Evolutionary conservation across 2,797 vertebrate genomes (phyloP), one percentile per base, ranked within the genome.

Genomic region (Acanthurus leucopareius): DNA sequence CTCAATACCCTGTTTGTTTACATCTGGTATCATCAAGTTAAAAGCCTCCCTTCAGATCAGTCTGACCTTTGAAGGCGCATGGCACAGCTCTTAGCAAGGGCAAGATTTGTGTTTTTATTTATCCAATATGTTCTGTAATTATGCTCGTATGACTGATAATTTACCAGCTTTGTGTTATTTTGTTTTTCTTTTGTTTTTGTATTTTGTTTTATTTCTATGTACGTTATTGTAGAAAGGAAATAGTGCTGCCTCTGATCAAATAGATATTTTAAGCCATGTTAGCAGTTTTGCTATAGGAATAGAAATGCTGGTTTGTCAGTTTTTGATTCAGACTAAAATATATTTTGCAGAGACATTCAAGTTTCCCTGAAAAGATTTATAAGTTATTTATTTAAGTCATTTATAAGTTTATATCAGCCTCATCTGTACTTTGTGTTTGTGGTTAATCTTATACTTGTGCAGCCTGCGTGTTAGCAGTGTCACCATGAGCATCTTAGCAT

Each of bases 61-160:
- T 25, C 28, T 88, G 83, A 90, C 80, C 76, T 88, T 88, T 88
- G 71, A 88, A 86, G 82, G 57, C 65, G 70, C 73, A 77, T 48
- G 59, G 79, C 60, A 53, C 65, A 51, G 56, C 87, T 83, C 60
- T 72, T 59, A 77, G 71, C 63, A 7, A 28, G 44, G 77, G 40
- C 6, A 53, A 13, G 20, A 13, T n/a, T 38, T 53, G 45, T n/a
- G 9, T 47, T 47, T 20, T 45, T 82, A 65, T 48, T 19, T n/a
- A 73, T 62, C 48, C 63, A 87, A 74, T 78, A 70, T 82, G 63
- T 56, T 81, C 25, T 52, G 10, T 78, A 87, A 80, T 83, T 44
- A 69, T 66, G n/a, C 61, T 84, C 58, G 60, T 80, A 72, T 69
- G 63, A 63, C 52, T 78, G 57, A 56, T 80, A n/a, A 52, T 79